A percentile compares a stretch with the other conserved stretches of the same genome.
Conservation (phyloP, 2,113 vertebrate species). For the Channa maculata region DNA sequence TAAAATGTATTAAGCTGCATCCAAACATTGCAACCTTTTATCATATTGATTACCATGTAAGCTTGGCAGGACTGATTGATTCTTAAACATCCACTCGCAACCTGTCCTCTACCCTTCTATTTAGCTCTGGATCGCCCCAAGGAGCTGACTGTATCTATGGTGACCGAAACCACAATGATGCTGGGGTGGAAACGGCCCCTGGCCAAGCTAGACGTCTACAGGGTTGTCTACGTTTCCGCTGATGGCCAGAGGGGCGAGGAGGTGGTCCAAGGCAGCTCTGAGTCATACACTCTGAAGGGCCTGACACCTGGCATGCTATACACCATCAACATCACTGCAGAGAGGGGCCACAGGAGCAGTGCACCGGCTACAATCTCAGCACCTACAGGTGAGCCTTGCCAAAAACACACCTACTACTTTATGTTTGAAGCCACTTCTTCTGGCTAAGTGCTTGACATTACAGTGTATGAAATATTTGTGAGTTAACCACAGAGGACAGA, state of each 20-base stretch:
- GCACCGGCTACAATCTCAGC: conserved; percentile 82
- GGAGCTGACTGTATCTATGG: conserved; percentile 86
- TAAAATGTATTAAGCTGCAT: too few species aligned
- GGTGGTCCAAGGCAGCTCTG: conserved; percentile 81
- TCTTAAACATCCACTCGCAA: background rate
- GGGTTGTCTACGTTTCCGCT: conserved; percentile 79
- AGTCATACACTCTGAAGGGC: conserved; percentile 82
- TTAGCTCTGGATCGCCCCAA: conserved; percentile 92
- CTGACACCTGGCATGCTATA: conserved; percentile 89
- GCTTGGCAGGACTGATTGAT: too few species aligned
- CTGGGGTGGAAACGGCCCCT: conserved; percentile 89
- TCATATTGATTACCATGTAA: too few species aligned
- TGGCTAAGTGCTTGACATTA: conserved; percentile 8
- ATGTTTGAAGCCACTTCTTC: background rate
- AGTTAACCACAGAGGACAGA: background rate
- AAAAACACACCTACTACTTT: background rate
- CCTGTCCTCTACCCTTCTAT: background rate
- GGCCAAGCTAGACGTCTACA: conserved; percentile 92
- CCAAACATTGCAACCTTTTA: too few species aligned
- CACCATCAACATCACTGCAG: conserved; percentile 85
- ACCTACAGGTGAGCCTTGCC: conserved; percentile 84
- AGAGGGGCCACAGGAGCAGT: conserved; percentile 91
- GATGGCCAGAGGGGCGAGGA: conserved; percentile 82
- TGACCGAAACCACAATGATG: conserved; percentile 86
- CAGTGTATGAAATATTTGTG: background rate